These are phyloP conservation scores for Pygoscelis antarcticus DNA, from an alignment of 2,113 vertebrate genomes.

Conservation along the genomic window DNA sequence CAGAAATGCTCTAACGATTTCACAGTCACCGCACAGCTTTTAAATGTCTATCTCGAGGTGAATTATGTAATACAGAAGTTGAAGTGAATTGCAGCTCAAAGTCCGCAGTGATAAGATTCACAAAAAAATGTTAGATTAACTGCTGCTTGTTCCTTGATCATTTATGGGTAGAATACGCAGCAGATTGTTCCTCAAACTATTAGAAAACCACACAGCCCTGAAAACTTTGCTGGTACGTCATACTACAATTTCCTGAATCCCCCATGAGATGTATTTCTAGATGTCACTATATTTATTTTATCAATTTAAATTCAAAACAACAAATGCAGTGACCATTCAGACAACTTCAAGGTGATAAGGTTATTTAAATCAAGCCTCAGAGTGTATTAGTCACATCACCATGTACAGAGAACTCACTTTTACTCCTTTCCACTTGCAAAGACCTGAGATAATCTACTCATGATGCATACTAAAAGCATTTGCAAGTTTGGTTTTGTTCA, in stretches of 20 bases:
- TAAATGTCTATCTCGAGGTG: slow-evolving; percentile 12
- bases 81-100: slow-evolving; percentile 55
- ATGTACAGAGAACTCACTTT: neutral
- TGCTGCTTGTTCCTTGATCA: slow-evolving; percentile 17
- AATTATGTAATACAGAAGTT: slow-evolving; percentile 60
- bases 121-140: slow-evolving; percentile 52
- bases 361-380: slow-evolving; percentile 51
- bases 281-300: slow-evolving; percentile 62
- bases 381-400: neutral
- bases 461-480: neutral
- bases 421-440: neutral
- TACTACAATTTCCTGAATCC: slow-evolving; percentile 45
- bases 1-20: slow-evolving; percentile 8
- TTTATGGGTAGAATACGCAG: slow-evolving; percentile 51
- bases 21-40: neutral
- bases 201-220: slow-evolving; percentile 33
- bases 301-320: slow-evolving; percentile 66
- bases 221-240: slow-evolving; percentile 39
- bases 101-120: slow-evolving; percentile 43
- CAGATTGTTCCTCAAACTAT: slow-evolving; percentile 59
- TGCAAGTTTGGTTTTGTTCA: neutral
- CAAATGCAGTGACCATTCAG: slow-evolving; percentile 54
- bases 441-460: neutral
- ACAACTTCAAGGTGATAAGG: slow-evolving; percentile 34
- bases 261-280: slow-evolving; percentile 61